Evolutionary conservation across 2,113 vertebrate genomes (phyloP), one percentile per base, ranked within the genome.

Genomic region (Oostethus manadensis): DNA sequence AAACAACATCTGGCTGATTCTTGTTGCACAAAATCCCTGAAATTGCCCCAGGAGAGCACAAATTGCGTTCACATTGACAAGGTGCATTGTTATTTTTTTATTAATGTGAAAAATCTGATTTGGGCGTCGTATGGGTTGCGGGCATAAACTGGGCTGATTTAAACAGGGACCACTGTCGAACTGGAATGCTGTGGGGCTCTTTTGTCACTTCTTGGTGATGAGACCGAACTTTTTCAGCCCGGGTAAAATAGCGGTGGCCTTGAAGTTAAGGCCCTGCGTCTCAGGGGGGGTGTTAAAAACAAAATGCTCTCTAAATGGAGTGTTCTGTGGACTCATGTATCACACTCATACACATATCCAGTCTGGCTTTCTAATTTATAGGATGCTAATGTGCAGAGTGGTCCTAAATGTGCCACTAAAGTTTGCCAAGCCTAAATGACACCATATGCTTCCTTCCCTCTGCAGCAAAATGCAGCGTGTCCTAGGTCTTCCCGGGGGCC

Each of bases 351-450:
- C 54, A 6, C 38, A 22, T 42, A 22, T 22, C 20, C 38, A 22
- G 35, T 56, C 54, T 56, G 54, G 54, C 38, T 22, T 43, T 13
- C 13, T 56, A 42, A 56, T 56, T 56, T 42, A 56, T 56, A 43
- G 14, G 35, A 10, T 43, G 38, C 38, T 56, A 56, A 43, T 56
- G 54, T 43, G 54, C 14, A 20, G n/a, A 40, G 45, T 79, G 65
- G 51, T 84, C 73, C 84, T 81, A 83, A 69, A 84, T 68, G 70
- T 55, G 60, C 57, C 64, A 74, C 59, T 79, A 72, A 80, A 84
- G 75, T 85, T 85, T 75, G 66, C 82, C 83, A 76, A 76, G 75
- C 67, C 78, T 84, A 80, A 88, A 85, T 67, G 61, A 73, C 68
- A 78, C 79, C 83, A 85, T 86, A 83, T 84, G 85, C 77, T 74